A percentile compares a stretch with the other conserved stretches of the same genome.
phyloP scores from a whole-genome alignment of 2,797 vertebrate species.

The Lateolabrax maculatus region DNA sequence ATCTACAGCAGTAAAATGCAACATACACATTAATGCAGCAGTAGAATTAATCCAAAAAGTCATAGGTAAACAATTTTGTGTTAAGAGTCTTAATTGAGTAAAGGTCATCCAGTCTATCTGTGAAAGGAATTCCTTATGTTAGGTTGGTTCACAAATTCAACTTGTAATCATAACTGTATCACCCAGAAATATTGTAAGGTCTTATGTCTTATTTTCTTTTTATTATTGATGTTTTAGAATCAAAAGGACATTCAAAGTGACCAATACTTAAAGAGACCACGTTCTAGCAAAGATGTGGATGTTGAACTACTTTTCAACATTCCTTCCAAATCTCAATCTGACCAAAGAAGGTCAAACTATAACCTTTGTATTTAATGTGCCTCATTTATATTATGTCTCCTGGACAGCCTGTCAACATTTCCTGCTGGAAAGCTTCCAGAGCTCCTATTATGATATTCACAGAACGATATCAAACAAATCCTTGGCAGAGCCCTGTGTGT shows the following conservation, averaged over 20 bases:
- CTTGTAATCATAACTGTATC: background rate
- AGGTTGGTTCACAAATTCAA: background rate
- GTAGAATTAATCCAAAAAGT: too few relatives aligned
- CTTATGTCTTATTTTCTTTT: background rate
- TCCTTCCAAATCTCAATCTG: too few relatives aligned
- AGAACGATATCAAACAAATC: slow-evolving; percentile 13
- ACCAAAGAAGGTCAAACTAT: slow-evolving; percentile 15
- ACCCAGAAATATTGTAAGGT: background rate
- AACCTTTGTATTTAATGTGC: slow-evolving; percentile 21
- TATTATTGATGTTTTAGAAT: background rate
- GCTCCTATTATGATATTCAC: slow-evolving; percentile 12
- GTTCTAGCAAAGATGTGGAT: background rate
- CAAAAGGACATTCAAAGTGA: background rate
- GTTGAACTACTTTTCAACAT: too few relatives aligned
- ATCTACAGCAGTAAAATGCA: too few relatives aligned
- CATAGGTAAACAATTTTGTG: background rate
- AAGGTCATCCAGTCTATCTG: slow-evolving; percentile 3
- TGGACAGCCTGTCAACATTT: slow-evolving; percentile 33
- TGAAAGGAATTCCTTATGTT: background rate
- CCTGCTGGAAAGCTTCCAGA: slow-evolving; percentile 24
- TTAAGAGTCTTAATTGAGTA: background rate
- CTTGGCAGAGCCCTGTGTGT: slow-evolving; percentile 26
- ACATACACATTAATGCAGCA: too few relatives aligned
- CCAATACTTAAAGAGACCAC: slow-evolving; percentile 28
- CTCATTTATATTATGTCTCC: slow-evolving; percentile 26